phyloP scores from a whole-genome alignment of 1,140 invertebrate species.

The Callitettix versicolor region DNA sequence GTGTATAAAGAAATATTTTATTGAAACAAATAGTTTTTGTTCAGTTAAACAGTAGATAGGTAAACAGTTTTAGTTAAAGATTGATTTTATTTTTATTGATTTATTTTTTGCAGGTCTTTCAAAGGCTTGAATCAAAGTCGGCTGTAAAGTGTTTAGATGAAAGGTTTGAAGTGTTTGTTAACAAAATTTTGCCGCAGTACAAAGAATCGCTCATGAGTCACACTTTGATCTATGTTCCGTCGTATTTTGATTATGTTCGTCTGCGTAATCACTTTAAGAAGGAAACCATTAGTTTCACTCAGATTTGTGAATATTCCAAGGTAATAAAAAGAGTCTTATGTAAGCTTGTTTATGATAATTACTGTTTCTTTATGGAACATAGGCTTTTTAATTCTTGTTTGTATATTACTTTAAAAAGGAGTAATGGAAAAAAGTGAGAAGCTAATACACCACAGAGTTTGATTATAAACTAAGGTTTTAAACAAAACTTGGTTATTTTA shows the following conservation, averaged over 20 bases:
- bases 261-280: conserved; percentile 86
- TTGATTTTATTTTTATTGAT: background rate
- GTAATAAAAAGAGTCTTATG: conserved; percentile 32
- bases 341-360: no score
- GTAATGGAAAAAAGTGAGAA: no score
- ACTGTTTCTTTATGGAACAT: no score
- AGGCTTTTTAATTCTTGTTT: no score
- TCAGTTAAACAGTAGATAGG: no score
- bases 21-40: no score
- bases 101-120: conserved; percentile 41
- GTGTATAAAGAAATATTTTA: no score
- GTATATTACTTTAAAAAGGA: no score
- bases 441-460: no score
- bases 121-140: conserved; percentile 47
- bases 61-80: no score
- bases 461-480: no score
- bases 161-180: conserved; percentile 80
- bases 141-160: conserved; percentile 53
- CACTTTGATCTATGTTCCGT: conserved; percentile 84
- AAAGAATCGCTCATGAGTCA: conserved; percentile 68
- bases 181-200: conserved; percentile 74
- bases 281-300: conserved; percentile 74
- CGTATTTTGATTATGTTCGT: conserved; percentile 91
- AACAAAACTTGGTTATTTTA: no score
- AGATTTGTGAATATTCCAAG: conserved; percentile 81